Evolutionary conservation across 1,140 invertebrate species (phyloP).

Genomic region (Homarus americanus): DNA sequence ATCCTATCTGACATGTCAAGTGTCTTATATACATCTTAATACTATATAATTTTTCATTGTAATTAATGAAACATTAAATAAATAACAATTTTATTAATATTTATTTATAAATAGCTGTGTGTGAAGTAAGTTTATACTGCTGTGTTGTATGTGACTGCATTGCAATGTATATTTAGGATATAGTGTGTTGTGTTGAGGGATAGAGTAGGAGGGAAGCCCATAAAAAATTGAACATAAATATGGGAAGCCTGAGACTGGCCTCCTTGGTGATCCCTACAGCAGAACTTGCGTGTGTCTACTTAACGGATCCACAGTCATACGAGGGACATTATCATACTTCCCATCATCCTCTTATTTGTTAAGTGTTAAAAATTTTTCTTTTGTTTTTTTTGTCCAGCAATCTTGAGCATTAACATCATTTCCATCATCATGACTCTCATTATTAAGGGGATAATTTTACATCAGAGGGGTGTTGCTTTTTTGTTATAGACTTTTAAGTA

Average conservation of each 20-base stretch:
- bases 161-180: slow-evolving; percentile 51
- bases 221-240: slow-evolving; percentile 13
- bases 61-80: slow-evolving; percentile 49
- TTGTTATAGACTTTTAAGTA: slow-evolving; percentile 18
- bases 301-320: slow-evolving; percentile 30
- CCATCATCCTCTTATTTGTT: slow-evolving; percentile 55
- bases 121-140: slow-evolving; percentile 67
- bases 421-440: slow-evolving; percentile 24
- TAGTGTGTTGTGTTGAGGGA: slow-evolving; percentile 48
- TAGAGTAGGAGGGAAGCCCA: slow-evolving; percentile 37
- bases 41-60: slow-evolving; percentile 50
- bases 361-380: neutral
- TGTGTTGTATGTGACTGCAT: slow-evolving; percentile 63
- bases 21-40: slow-evolving; percentile 64
- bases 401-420: slow-evolving; percentile 35
- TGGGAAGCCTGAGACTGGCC: slow-evolving; percentile 23
- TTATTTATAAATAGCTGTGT: slow-evolving; percentile 68
- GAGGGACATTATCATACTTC: slow-evolving; percentile 38
- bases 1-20: slow-evolving; percentile 60
- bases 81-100: slow-evolving; percentile 51
- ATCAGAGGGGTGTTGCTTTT: neutral
- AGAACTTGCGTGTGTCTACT: slow-evolving; percentile 43
- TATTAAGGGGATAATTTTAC: slow-evolving; percentile 17
- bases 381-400: slow-evolving; percentile 23
- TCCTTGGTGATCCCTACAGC: slow-evolving; percentile 27